phyloP scores from a whole-genome alignment of 2,797 vertebrate genomes.

The Nannoperca obscura region DNA sequence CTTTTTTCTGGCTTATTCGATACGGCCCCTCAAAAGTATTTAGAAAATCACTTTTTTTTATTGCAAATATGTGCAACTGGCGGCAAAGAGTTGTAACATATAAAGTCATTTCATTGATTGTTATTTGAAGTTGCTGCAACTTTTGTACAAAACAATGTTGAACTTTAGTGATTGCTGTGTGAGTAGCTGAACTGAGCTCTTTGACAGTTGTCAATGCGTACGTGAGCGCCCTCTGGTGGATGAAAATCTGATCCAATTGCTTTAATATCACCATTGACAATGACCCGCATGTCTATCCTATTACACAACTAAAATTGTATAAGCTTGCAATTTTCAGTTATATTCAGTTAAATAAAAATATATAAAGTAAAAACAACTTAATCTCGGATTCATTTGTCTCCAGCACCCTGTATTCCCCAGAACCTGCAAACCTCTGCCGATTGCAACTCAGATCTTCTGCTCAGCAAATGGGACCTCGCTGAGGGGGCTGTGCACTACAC shows the following conservation, averaged over 20 bases:
- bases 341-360: too few species aligned
- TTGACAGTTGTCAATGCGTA: too few species aligned
- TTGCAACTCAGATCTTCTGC: conserved; percentile 73
- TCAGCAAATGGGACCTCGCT: conserved; percentile 82
- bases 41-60: background rate
- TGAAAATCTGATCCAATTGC: background rate
- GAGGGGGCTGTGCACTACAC: conserved; percentile 81
- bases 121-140: background rate
- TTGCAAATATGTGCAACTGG: background rate
- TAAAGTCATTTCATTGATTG: background rate
- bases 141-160: background rate
- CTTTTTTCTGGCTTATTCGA: too few species aligned
- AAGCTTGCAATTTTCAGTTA: background rate
- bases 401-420: conserved; percentile 86
- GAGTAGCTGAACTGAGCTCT: background rate
- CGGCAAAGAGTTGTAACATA: background rate
- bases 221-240: conserved; percentile 27
- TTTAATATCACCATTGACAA: background rate
- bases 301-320: background rate
- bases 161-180: background rate
- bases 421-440: conserved; percentile 74
- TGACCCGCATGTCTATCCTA: background rate
- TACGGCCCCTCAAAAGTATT: background rate
- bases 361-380: background rate
- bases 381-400: conserved; percentile 2